phyloP scores from a whole-genome alignment of 2,113 vertebrate species.

The Xiphophorus couchianus region DNA sequence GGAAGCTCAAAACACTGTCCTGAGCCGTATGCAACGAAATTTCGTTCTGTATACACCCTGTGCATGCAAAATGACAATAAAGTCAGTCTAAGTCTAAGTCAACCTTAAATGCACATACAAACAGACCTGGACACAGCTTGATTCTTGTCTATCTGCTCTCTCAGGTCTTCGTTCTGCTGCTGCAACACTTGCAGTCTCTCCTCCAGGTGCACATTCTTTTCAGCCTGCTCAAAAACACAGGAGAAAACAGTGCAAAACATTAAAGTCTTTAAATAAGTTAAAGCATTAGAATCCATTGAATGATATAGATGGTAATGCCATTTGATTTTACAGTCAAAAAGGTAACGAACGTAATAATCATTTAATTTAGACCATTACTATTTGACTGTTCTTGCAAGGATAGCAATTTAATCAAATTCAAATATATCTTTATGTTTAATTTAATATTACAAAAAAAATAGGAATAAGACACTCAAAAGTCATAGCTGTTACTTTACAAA shows the following conservation, averaged over 20 bases:
- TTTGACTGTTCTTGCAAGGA: neutral
- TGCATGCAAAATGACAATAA: too few species aligned
- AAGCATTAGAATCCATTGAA: neutral
- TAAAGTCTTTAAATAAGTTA: conserved; percentile 60
- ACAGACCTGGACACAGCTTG: conserved; percentile 88
- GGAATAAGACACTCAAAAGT: neutral
- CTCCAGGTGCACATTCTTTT: conserved; percentile 92
- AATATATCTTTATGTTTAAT: neutral
- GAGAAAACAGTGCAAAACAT: conserved; percentile 40
- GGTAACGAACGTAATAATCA: neutral
- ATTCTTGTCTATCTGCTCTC: conserved; percentile 92
- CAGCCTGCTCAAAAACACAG: conserved; percentile 83
- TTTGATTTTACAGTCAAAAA: neutral
- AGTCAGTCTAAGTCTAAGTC: too few species aligned
- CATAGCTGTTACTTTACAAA: neutral
- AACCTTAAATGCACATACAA: neutral
- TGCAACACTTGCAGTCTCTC: conserved; percentile 93
- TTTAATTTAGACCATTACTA: neutral
- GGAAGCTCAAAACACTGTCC: too few species aligned
- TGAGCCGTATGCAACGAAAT: too few species aligned
- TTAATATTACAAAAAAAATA: neutral
- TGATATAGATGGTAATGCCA: neutral
- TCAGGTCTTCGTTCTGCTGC: conserved; percentile 96
- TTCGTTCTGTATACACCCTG: too few species aligned
- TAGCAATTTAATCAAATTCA: neutral